Conservation (phyloP, 2,888 invertebrate genomes). For the Penaeus monodon region DNA sequence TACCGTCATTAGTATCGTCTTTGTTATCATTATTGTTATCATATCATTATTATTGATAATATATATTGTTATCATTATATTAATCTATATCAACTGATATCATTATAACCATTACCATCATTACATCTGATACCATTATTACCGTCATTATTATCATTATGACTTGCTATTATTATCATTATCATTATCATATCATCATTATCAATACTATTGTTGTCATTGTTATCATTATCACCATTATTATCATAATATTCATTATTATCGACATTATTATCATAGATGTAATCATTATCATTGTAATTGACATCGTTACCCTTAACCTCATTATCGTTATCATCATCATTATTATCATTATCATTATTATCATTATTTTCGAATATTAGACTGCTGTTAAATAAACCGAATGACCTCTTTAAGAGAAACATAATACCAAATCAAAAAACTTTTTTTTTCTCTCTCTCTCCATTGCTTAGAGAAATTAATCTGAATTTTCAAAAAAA, state of each 20-base stretch:
- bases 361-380: background rate
- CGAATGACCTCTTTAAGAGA: background rate
- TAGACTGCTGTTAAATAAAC: background rate
- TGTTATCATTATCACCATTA: background rate
- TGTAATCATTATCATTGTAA: background rate
- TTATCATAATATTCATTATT: background rate
- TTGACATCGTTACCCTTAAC: background rate
- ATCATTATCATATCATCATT: background rate
- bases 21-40: too few relatives aligned
- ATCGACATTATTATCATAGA: background rate
- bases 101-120: background rate
- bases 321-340: background rate
- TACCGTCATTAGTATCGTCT: too few relatives aligned
- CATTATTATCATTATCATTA: background rate
- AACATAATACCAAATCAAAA: background rate
- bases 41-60: too few relatives aligned
- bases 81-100: background rate
- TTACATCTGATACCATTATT: background rate
- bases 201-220: background rate
- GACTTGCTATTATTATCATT: constrained; percentile 4
- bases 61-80: too few relatives aligned
- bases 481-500: too few relatives aligned
- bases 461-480: too few relatives aligned
- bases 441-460: too few relatives aligned
- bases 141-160: constrained; percentile 3